Conservation (phyloP, 2,797 vertebrate species). For the Megaceryle alcyon region DNA sequence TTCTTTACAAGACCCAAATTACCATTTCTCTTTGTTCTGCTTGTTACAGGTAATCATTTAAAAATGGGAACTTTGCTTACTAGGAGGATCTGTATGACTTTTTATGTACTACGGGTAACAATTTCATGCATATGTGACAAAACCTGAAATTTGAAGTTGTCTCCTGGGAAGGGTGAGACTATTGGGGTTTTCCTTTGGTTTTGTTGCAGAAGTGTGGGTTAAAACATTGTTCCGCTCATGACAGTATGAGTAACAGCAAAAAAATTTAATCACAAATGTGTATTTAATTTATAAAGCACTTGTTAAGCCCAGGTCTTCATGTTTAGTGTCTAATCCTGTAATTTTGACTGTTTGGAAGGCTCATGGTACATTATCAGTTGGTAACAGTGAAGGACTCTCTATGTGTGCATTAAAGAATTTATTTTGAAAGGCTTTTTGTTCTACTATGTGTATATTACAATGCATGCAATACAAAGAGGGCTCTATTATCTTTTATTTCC, state of each 20-base stretch:
- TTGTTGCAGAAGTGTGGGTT: not conserved
- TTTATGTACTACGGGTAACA: not conserved
- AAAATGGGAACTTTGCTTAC: not conserved
- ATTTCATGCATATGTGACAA: not conserved
- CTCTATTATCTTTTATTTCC: not conserved
- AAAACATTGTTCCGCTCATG: not conserved
- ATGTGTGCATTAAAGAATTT: not conserved
- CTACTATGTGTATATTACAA: not conserved
- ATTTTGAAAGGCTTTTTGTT: not conserved
- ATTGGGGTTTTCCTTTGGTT: not conserved
- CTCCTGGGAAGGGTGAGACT: not conserved
- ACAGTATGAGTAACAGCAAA: not conserved
- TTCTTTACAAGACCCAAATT: not conserved
- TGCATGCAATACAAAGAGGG: not conserved
- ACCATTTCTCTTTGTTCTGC: not conserved
- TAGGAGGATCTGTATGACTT: not conserved
- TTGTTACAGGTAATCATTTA: not conserved
- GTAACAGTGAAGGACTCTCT: not conserved
- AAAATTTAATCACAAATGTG: not conserved
- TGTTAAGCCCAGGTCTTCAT: not conserved
- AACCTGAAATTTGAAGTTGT: not conserved
- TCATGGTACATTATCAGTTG: not conserved
- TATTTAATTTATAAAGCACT: not conserved
- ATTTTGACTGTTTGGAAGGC: not conserved
- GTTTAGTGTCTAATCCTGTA: not conserved